A percentile compares a stretch with the other conserved stretches of the same genome.
These are phyloP conservation scores for Papilio polytes DNA, from an alignment of 1,140 invertebrate species.

Conservation along the genomic window DNA sequence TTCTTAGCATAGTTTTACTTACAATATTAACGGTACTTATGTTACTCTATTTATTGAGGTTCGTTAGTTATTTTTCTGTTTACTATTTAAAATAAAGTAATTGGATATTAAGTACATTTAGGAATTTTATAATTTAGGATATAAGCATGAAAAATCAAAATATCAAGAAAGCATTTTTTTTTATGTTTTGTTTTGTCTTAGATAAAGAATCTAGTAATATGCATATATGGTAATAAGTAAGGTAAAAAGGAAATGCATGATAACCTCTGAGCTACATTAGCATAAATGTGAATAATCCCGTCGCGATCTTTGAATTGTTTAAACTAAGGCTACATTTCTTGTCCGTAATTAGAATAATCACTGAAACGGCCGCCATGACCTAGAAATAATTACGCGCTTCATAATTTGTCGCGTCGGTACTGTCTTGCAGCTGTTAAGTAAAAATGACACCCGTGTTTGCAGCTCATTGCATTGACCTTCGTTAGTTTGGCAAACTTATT, in stretches of 20 bases:
- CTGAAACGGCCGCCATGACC: too few species aligned
- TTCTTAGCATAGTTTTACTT: neutral
- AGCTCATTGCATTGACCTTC: conserved; percentile 80
- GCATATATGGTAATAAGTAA: neutral
- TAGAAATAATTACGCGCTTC: conserved; percentile 46
- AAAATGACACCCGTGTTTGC: conserved; percentile 70
- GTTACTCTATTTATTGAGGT: neutral
- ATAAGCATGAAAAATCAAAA: neutral
- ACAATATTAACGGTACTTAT: neutral
- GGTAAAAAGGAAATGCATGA: neutral
- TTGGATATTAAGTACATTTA: neutral
- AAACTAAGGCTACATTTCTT: neutral
- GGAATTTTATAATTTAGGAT: neutral
- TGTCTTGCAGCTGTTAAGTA: conserved; percentile 66
- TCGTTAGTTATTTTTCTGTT: neutral
- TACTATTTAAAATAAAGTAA: neutral
- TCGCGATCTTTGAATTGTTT: conserved; percentile 20
- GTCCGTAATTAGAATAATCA: too few species aligned
- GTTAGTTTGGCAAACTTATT: conserved; percentile 79
- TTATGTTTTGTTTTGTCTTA: too few species aligned
- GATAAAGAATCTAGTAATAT: neutral
- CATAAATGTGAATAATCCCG: neutral
- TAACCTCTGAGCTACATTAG: neutral
- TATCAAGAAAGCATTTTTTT: neutral
- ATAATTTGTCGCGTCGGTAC: conserved; percentile 60